Conservation (phyloP, 2,113 vertebrate genomes). For the Microtus oregoni region DNA sequence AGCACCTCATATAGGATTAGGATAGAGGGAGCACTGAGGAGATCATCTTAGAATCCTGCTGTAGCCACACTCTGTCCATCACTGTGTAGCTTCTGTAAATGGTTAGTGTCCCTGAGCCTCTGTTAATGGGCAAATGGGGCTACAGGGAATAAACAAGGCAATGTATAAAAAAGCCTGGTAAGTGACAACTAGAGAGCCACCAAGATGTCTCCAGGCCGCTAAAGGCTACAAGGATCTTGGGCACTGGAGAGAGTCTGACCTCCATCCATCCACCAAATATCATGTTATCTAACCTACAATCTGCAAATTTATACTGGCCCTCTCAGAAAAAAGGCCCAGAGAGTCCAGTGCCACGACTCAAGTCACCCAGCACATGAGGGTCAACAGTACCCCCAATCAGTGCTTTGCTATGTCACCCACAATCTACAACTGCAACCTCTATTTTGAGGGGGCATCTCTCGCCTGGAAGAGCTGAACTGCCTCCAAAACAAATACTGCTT, state of each 20-base stretch:
- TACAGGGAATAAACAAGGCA: neutral
- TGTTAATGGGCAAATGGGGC: neutral
- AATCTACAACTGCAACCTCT: neutral
- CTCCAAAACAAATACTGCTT: conserved; percentile 24
- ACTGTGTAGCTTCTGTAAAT: neutral
- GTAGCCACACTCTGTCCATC: neutral
- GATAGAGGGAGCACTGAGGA: neutral
- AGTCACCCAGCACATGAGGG: neutral
- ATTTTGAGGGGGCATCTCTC: neutral
- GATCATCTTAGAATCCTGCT: neutral
- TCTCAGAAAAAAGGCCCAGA: conserved; percentile 34
- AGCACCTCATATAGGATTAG: neutral
- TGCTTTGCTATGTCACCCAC: neutral
- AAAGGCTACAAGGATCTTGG: neutral
- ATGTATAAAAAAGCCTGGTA: neutral
- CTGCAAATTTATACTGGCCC: neutral
- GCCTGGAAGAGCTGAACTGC: conserved; percentile 17
- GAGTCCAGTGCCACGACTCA: neutral
- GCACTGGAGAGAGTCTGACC: neutral
- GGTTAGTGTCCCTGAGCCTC: neutral
- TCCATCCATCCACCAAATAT: neutral
- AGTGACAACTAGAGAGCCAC: neutral
- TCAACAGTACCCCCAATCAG: neutral
- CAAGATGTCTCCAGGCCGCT: neutral
- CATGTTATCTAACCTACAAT: neutral